phyloP scores from a whole-genome alignment of 2,888 invertebrate species.

The Eristalinus aeneus region DNA sequence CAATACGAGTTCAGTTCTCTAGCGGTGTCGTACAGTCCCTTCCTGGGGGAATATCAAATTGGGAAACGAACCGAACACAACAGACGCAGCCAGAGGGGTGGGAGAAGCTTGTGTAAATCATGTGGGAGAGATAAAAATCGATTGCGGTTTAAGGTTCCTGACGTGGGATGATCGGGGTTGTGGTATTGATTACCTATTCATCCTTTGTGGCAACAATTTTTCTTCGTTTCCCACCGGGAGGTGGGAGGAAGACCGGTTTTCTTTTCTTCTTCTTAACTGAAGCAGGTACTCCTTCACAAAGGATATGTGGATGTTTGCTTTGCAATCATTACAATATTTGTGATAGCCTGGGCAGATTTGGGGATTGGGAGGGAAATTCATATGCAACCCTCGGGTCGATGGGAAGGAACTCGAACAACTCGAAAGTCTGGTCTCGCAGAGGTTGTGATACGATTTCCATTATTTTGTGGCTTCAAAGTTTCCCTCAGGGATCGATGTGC shows the following conservation, averaged over 20 bases:
- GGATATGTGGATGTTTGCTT: background rate
- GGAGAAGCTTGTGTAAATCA: background rate
- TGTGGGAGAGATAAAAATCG: background rate
- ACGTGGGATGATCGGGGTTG: conserved; percentile 8
- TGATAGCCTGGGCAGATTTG: background rate
- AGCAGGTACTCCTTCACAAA: background rate
- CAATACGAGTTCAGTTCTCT: background rate
- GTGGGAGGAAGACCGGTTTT: background rate
- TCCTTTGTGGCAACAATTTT: background rate
- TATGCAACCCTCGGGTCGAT: background rate
- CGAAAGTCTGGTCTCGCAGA: background rate
- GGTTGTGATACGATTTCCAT: background rate
- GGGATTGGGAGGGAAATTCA: background rate
- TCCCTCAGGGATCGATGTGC: background rate
- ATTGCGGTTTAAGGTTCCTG: background rate
- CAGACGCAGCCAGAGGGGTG: background rate
- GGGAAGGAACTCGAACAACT: background rate
- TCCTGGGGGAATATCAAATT: background rate
- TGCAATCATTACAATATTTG: background rate
- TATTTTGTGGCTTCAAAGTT: background rate
- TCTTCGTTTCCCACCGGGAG: background rate
- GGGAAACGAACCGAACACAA: background rate
- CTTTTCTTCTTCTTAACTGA: background rate
- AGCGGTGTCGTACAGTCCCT: background rate
- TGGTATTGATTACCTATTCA: conserved; percentile 3